Percentiles rank a stretch among this genome's conserved stretches.
Conservation (phyloP, 2,113 vertebrate species). For the Gymnorhina tibicen region DNA sequence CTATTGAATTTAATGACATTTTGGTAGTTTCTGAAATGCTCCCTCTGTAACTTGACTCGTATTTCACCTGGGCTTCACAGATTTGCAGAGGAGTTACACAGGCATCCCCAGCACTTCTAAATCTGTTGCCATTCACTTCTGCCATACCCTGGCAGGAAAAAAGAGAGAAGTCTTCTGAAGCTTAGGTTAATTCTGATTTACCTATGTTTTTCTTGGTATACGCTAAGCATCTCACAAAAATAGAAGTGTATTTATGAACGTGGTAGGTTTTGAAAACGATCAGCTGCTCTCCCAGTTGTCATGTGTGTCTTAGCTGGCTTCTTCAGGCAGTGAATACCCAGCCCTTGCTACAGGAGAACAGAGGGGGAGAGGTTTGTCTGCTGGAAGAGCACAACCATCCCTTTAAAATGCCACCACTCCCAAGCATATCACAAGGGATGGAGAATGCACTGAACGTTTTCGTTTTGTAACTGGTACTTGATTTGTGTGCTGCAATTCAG, state of each 20-base stretch:
- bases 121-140: background rate
- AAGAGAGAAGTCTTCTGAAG: background rate
- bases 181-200: background rate
- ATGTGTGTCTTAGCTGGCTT: background rate
- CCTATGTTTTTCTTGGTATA: background rate
- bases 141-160: background rate
- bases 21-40: background rate
- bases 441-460: background rate
- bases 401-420: rapidly evolving
- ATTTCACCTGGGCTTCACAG: background rate
- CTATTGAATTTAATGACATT: background rate
- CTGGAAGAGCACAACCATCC: background rate
- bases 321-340: background rate
- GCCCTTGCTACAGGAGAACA: background rate
- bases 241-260: background rate
- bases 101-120: background rate
- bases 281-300: background rate
- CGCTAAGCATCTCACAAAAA: background rate
- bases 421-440: background rate
- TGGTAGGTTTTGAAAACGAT: background rate
- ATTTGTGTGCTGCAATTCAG: background rate
- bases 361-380: background rate
- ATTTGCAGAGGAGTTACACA: background rate
- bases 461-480: background rate
- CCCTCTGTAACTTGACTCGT: background rate